phyloP scores from a whole-genome alignment of 2,888 invertebrate species.

The Ophion slaviceki region DNA sequence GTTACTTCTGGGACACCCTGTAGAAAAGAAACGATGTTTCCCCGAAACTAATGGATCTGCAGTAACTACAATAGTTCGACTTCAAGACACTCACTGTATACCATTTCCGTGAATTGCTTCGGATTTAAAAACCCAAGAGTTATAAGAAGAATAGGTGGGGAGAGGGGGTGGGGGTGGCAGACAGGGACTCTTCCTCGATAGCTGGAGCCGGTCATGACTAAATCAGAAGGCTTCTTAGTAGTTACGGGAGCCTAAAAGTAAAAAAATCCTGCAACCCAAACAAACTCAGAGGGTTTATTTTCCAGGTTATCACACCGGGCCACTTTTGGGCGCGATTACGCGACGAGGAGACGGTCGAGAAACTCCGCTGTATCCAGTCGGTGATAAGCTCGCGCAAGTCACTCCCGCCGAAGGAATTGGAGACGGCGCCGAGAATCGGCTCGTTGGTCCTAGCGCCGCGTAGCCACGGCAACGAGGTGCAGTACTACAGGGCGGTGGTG shows the following conservation, averaged over 20 bases:
- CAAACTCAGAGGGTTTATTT: conserved; percentile 28
- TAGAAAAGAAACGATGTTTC: too few species aligned
- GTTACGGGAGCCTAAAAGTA: not conserved
- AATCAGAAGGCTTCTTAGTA: too few species aligned
- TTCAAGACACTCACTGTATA: too few species aligned
- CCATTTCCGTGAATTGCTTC: too few species aligned
- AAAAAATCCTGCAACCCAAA: not conserved
- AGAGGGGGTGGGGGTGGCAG: too few species aligned
- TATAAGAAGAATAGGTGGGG: too few species aligned
- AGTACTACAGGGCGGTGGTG: conserved; percentile 76
- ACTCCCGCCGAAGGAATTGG: conserved; percentile 70
- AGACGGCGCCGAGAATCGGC: conserved; percentile 83
- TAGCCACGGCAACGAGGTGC: conserved; percentile 79
- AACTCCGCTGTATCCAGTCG: conserved; percentile 79
- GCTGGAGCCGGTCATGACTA: too few species aligned
- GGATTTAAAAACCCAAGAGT: too few species aligned
- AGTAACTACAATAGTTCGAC: too few species aligned
- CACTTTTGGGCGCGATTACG: conserved; percentile 89
- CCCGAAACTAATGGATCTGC: too few species aligned
- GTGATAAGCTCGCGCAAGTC: conserved; percentile 74
- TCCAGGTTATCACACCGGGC: conserved; percentile 86
- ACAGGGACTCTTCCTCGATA: too few species aligned
- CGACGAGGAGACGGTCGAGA: conserved; percentile 83
- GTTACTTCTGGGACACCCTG: too few species aligned
- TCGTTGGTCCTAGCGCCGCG: conserved; percentile 86